Conservation (phyloP, 23 tunicate species). For the Halocynthia aurantium region DNA sequence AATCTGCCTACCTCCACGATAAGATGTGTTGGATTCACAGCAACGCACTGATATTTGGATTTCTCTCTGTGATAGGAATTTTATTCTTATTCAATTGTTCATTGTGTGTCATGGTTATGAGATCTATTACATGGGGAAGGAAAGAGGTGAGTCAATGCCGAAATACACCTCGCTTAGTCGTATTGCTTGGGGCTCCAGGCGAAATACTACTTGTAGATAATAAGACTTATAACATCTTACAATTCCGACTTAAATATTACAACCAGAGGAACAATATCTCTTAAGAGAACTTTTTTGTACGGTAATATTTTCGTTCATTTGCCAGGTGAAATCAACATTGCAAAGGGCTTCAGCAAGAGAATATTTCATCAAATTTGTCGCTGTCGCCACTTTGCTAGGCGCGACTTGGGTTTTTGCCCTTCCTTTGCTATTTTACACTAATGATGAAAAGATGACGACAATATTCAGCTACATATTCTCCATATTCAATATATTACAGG, state of each 20-base stretch:
- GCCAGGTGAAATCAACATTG: constrained; percentile 10
- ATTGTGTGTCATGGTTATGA: constrained; percentile 16
- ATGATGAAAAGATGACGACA: background rate
- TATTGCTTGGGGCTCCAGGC: no score
- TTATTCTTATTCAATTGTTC: constrained; percentile 3
- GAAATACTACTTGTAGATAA: no score
- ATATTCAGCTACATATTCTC: constrained; percentile 22
- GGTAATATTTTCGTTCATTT: background rate
- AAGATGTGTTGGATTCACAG: constrained; percentile 33
- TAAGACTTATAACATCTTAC: no score
- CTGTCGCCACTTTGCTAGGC: constrained; percentile 25
- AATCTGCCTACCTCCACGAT: constrained; percentile 18
- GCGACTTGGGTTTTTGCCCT: constrained; percentile 23
- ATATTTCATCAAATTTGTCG: constrained; percentile 14
- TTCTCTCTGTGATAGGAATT: constrained; percentile 18
- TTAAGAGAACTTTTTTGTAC: no score
- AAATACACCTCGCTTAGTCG: background rate
- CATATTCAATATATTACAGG: constrained; percentile 16
- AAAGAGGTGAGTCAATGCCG: constrained; percentile 6
- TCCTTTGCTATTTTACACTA: constrained; percentile 12
- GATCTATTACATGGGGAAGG: constrained; percentile 42
- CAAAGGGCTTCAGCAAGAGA: background rate
- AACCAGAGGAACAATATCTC: no score
- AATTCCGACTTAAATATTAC: no score
- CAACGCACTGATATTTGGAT: constrained; percentile 12